phyloP scores from a whole-genome alignment of 2,113 vertebrate genomes.

The Periophthalmodon schlosseri region DNA sequence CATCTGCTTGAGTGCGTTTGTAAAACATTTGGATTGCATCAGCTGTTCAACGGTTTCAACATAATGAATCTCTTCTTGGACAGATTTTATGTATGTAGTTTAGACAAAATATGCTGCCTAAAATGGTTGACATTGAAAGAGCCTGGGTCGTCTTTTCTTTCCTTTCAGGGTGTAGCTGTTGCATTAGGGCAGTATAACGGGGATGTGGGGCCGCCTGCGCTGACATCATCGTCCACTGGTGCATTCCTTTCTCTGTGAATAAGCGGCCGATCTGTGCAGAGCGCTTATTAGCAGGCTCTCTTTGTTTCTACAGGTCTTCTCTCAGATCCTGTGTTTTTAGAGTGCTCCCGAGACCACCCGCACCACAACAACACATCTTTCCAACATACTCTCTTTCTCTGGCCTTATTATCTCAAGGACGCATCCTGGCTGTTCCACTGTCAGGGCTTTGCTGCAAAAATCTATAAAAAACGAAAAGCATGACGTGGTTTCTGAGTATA shows the following conservation, averaged over 20 bases:
- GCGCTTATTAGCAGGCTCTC: conserved; percentile 25
- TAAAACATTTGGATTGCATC: neutral
- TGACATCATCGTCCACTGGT: conserved; percentile 68
- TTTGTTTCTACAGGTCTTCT: conserved; percentile 46
- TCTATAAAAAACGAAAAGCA: conserved; percentile 12
- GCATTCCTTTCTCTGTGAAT: conserved; percentile 65
- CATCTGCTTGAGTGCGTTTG: neutral
- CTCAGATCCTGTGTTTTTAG: conserved; percentile 15
- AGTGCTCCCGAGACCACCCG: conserved; percentile 32
- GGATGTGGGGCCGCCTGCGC: conserved; percentile 41
- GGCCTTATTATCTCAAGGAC: conserved; percentile 52
- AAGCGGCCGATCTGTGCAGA: conserved; percentile 34
- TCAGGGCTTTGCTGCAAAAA: conserved; percentile 24
- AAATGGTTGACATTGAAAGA: neutral
- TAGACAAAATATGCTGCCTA: neutral
- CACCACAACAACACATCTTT: conserved; percentile 22
- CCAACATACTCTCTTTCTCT: conserved; percentile 23
- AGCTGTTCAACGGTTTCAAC: neutral
- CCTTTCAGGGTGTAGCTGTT: conserved; percentile 15
- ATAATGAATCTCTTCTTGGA: neutral
- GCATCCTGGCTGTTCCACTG: conserved; percentile 11
- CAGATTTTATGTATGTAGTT: neutral
- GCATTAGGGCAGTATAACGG: conserved; percentile 36
- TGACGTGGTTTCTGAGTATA: conserved; percentile 23
- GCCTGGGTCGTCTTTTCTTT: neutral